phyloP scores from a whole-genome alignment of 2,888 invertebrate genomes.

The Apamea anceps region DNA sequence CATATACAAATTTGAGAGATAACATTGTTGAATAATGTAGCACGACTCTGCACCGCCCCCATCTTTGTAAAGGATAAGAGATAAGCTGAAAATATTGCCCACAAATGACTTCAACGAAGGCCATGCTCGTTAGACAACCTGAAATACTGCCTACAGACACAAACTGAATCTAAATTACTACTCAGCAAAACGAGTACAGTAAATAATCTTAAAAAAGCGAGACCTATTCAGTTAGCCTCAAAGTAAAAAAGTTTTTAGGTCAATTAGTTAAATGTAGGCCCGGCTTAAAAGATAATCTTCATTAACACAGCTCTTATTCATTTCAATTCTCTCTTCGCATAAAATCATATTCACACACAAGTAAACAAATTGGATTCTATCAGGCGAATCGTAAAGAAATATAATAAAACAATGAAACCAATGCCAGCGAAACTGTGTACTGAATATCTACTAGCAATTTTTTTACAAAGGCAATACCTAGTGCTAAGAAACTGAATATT shows the following conservation, averaged over 20 bases:
- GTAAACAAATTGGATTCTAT: slow-evolving; percentile 51
- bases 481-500: slow-evolving; percentile 58
- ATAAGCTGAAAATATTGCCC: slow-evolving; percentile 53
- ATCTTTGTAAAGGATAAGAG: slow-evolving; percentile 34
- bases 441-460: slow-evolving; percentile 44
- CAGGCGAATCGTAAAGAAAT: slow-evolving; percentile 32
- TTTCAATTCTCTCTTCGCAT: slow-evolving; percentile 18
- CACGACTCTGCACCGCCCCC: slow-evolving; percentile 5
- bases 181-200: slow-evolving; percentile 4
- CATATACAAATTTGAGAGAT: slow-evolving; percentile 29
- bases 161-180: slow-evolving; percentile 45
- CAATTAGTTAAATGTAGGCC: slow-evolving; percentile 31
- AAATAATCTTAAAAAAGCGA: slow-evolving; percentile 8
- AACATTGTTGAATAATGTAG: slow-evolving; percentile 52
- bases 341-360: slow-evolving; percentile 42
- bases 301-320: slow-evolving; percentile 14
- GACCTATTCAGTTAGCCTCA: slow-evolving; percentile 1
- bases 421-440: slow-evolving; percentile 32
- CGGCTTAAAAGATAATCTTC: slow-evolving; percentile 27
- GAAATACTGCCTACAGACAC: slow-evolving; percentile 25
- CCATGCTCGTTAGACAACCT: slow-evolving; percentile 42
- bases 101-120: slow-evolving; percentile 42
- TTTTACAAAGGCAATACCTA: slow-evolving; percentile 52
- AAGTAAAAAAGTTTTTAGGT: slow-evolving; percentile 7
- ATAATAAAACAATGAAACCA: slow-evolving; percentile 44